phyloP scores from a whole-genome alignment of 1,140 invertebrate species.

The Melipona quadrifasciata region DNA sequence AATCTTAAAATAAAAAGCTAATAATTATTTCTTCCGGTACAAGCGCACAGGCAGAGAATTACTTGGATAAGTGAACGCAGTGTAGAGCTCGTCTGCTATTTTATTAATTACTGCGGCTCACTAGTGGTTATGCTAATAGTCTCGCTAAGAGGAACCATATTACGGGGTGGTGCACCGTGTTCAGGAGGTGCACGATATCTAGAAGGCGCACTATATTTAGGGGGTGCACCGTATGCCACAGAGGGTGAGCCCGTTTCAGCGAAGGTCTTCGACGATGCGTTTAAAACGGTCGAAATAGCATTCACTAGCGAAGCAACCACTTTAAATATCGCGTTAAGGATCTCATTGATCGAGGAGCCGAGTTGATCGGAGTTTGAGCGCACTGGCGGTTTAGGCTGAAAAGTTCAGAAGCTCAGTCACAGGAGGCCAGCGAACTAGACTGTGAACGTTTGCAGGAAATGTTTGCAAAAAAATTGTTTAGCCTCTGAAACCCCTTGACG shows the following conservation, averaged over 20 bases:
- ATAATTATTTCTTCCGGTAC: neutral
- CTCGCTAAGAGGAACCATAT: neutral
- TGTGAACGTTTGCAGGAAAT: neutral
- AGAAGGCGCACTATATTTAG: neutral
- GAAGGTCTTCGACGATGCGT: slow-evolving; percentile 66
- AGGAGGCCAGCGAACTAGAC: neutral
- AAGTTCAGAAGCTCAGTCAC: slow-evolving; percentile 27
- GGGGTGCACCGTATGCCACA: slow-evolving; percentile 12
- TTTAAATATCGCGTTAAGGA: slow-evolving; percentile 70
- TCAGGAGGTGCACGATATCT: neutral
- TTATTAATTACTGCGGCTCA: neutral
- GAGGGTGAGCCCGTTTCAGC: slow-evolving; percentile 34
- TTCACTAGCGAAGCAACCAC: slow-evolving; percentile 70
- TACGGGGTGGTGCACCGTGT: neutral
- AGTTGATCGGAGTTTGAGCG: slow-evolving; percentile 59
- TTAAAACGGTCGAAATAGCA: slow-evolving; percentile 68
- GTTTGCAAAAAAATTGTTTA: no score
- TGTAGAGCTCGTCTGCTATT: neutral
- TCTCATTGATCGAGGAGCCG: slow-evolving; percentile 71
- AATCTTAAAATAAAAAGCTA: neutral
- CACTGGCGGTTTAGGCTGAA: slow-evolving; percentile 53
- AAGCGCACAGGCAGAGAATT: neutral
- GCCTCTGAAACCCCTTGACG: no score
- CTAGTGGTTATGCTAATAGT: neutral
- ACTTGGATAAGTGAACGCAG: neutral